Evolutionary conservation across 2,113 vertebrate species (phyloP).

Genomic region (Epinephelus cyanopodus): DNA sequence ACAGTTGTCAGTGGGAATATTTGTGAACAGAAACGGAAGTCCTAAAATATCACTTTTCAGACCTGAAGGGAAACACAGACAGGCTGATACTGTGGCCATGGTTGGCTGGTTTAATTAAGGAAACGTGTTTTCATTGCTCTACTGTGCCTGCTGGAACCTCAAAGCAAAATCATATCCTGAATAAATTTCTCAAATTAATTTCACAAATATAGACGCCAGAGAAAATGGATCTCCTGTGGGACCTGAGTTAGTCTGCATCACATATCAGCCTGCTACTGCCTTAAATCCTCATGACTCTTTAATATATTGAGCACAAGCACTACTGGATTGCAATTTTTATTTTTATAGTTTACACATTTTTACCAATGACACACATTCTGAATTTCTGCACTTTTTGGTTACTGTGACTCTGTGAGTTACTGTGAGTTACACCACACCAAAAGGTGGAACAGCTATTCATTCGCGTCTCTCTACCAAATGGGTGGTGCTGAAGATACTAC

Average conservation of each 20-base stretch:
- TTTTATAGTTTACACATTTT: too few species aligned
- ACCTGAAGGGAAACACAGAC: conserved; percentile 7
- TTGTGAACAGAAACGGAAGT: conserved; percentile 49
- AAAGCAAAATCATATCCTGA: background rate
- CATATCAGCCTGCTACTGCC: background rate
- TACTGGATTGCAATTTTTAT: too few species aligned
- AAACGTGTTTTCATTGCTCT: conserved; percentile 1
- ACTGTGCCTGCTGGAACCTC: background rate
- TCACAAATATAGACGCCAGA: background rate
- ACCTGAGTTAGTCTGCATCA: background rate
- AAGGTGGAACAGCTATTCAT: background rate
- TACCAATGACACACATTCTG: too few species aligned
- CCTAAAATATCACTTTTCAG: conserved; percentile 56
- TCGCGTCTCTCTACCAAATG: background rate
- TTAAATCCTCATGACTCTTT: background rate
- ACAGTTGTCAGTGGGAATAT: conserved; percentile 39
- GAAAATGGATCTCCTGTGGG: background rate
- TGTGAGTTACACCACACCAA: background rate
- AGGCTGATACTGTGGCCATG: background rate
- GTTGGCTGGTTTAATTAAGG: background rate
- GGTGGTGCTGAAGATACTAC: background rate
- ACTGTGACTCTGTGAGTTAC: too few species aligned
- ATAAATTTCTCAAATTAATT: background rate
- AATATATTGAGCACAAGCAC: too few species aligned
- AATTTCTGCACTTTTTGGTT: too few species aligned